Conservation (phyloP, 2,113 vertebrate genomes). For the Marcusenius ussheri region DNA sequence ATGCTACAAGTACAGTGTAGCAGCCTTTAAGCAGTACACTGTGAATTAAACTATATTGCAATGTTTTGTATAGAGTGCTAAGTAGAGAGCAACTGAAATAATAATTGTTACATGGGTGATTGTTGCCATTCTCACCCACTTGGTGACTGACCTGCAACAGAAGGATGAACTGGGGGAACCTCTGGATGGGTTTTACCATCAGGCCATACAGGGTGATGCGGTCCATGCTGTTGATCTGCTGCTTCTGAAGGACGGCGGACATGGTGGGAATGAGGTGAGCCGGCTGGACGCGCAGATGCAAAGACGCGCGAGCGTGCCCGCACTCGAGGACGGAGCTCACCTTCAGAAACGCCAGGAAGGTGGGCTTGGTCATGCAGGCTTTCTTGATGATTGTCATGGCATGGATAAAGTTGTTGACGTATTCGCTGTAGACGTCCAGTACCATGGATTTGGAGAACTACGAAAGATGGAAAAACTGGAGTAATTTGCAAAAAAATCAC, state of each 20-base stretch:
- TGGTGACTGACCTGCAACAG: slow-evolving; percentile 76
- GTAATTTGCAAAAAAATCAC: neutral
- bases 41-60: neutral
- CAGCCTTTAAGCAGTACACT: neutral
- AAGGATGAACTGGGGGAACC: slow-evolving; percentile 94
- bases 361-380: slow-evolving; percentile 86
- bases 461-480: neutral
- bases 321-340: slow-evolving; percentile 52
- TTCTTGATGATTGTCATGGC: slow-evolving; percentile 95
- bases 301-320: no score
- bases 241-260: slow-evolving; percentile 58
- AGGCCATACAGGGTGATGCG: slow-evolving; percentile 88
- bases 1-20: neutral
- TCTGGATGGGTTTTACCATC: slow-evolving; percentile 95
- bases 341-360: slow-evolving; percentile 94
- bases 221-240: slow-evolving; percentile 80
- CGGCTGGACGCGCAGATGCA: neutral
- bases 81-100: neutral
- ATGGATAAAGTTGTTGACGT: slow-evolving; percentile 92
- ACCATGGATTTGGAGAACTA: slow-evolving; percentile 99
- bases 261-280: neutral
- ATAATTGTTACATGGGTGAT: neutral
- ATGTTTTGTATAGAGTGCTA: neutral
- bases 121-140: neutral
- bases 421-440: slow-evolving; percentile 89